phyloP scores from a whole-genome alignment of 2,113 vertebrate genomes.

The Scomber scombrus region DNA sequence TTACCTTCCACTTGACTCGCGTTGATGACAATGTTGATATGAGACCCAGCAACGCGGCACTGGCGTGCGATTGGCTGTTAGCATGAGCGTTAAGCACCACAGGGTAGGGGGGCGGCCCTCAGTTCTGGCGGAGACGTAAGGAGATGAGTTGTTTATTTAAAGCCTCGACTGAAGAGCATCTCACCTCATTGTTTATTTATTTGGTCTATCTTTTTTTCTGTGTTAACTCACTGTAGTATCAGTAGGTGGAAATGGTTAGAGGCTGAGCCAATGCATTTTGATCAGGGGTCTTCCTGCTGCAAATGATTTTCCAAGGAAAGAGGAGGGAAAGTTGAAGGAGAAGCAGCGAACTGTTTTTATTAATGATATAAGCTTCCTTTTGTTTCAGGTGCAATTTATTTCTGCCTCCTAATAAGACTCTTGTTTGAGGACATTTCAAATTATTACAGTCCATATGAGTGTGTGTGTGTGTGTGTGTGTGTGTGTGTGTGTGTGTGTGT shows the following conservation, averaged over 20 bases:
- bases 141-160: slow-evolving; percentile 84
- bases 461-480: slow-evolving; percentile 20
- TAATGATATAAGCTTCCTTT: slow-evolving; percentile 72
- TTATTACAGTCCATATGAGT: slow-evolving; percentile 52
- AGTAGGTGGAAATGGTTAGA: slow-evolving; percentile 63
- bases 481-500: slow-evolving; percentile 10
- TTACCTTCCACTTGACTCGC: slow-evolving; percentile 95
- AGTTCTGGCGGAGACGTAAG: slow-evolving; percentile 61
- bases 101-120: slow-evolving; percentile 66
- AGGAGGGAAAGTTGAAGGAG: slow-evolving; percentile 37
- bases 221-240: slow-evolving; percentile 71
- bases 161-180: slow-evolving; percentile 72
- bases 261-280: slow-evolving; percentile 77
- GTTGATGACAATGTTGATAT: slow-evolving; percentile 89
- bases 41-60: slow-evolving; percentile 72
- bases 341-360: slow-evolving; percentile 49
- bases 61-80: slow-evolving; percentile 86
- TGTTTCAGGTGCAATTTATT: slow-evolving; percentile 77
- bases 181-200: slow-evolving; percentile 76
- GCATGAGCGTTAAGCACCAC: slow-evolving; percentile 86
- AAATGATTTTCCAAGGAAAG: slow-evolving; percentile 68
- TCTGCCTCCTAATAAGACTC: slow-evolving; percentile 70
- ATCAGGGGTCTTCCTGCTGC: slow-evolving; percentile 59
- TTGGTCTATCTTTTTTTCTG: slow-evolving; percentile 49
- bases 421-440: slow-evolving; percentile 73